Conservation (phyloP, 2,888 invertebrate species). For the Microplitis manilae region DNA sequence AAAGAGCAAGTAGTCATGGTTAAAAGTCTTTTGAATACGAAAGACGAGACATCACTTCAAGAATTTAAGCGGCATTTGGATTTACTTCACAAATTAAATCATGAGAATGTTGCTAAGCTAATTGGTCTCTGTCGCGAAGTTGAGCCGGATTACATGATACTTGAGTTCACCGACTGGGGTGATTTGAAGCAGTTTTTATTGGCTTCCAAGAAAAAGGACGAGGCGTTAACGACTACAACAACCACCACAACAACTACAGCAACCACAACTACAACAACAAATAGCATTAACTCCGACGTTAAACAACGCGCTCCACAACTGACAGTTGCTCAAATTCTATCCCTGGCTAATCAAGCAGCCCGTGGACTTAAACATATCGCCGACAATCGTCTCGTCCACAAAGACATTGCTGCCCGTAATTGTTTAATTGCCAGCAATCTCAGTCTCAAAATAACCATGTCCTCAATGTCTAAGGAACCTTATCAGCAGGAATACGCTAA, state of each 20-base stretch:
- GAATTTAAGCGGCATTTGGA: conserved; percentile 94
- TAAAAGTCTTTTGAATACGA: conserved; percentile 83
- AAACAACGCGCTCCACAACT: conserved; percentile 76
- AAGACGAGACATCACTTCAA: conserved; percentile 83
- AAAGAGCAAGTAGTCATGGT: conserved; percentile 78
- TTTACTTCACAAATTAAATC: conserved; percentile 86
- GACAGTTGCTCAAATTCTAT: conserved; percentile 78
- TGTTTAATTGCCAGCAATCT: conserved; percentile 89
- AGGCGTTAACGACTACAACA: neutral
- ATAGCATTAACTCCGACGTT: conserved; percentile 59
- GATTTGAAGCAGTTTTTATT: conserved; percentile 91
- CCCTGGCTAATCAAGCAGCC: conserved; percentile 84
- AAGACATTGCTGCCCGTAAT: conserved; percentile 93
- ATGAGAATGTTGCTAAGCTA: conserved; percentile 85
- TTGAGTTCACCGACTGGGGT: conserved; percentile 96
- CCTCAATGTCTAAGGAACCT: conserved; percentile 86
- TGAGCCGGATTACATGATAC: conserved; percentile 90
- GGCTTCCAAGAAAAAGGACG: conserved; percentile 71
- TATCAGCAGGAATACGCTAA: conserved; percentile 93
- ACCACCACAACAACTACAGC: neutral
- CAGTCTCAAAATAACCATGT: conserved; percentile 86
- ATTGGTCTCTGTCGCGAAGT: conserved; percentile 86
- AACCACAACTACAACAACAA: conserved; percentile 22
- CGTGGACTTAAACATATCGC: conserved; percentile 86
- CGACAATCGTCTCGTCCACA: conserved; percentile 85